Percentiles rank a stretch among this genome's conserved stretches.
These are phyloP conservation scores for Perca schrenkii DNA, from an alignment of 2,113 vertebrate species.

Conservation along the genomic window DNA sequence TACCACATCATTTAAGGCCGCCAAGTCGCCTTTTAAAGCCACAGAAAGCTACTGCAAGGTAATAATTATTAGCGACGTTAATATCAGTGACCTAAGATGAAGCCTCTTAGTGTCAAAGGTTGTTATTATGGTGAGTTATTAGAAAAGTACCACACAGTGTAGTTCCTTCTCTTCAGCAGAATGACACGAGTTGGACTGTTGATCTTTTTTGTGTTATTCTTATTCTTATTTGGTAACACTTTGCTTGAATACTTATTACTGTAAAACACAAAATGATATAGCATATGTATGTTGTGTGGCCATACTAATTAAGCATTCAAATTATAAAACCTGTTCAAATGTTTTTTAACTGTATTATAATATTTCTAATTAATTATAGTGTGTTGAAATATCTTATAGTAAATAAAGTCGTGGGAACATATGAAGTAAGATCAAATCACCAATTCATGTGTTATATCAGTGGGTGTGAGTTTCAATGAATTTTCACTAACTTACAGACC, in stretches of 20 bases:
- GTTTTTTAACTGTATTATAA: too few species aligned
- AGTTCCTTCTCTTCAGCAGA: neutral
- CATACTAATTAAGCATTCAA: neutral
- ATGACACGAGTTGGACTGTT: neutral
- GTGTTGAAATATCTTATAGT: too few species aligned
- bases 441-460: neutral
- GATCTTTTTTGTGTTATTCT: neutral
- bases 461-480: too few species aligned
- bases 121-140: slow-evolving; percentile 7
- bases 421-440: neutral
- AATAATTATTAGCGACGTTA: slow-evolving; percentile 18
- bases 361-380: too few species aligned
- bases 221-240: neutral
- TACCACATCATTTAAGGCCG: slow-evolving; percentile 46
- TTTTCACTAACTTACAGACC: too few species aligned
- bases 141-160: neutral
- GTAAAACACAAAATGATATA: neutral
- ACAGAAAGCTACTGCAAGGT: neutral
- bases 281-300: neutral
- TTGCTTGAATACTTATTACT: neutral
- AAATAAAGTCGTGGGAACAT: too few species aligned
- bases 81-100: neutral
- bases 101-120: neutral
- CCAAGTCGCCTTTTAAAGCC: slow-evolving; percentile 18
- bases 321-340: too few species aligned